Evolutionary conservation across 2,888 invertebrate genomes (phyloP).

Genomic region (Actias luna): DNA sequence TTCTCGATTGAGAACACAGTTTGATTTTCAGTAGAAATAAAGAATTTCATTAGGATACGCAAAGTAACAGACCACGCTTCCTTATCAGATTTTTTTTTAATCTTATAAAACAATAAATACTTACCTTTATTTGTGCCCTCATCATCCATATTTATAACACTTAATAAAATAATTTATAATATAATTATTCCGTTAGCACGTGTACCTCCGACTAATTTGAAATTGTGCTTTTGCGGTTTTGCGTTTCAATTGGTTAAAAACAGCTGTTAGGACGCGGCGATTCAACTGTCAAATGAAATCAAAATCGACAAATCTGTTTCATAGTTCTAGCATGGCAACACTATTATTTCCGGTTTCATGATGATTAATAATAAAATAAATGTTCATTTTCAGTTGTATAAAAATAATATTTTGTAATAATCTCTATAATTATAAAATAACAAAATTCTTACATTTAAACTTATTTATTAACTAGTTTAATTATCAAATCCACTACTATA

Average conservation of each 20-base stretch:
- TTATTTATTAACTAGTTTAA: too few relatives aligned
- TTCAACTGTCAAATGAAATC: constrained; percentile 68
- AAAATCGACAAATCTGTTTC: constrained; percentile 23
- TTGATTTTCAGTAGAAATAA: background rate
- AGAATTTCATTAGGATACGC: background rate
- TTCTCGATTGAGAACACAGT: background rate
- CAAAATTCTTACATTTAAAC: too few relatives aligned
- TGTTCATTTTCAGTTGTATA: too few relatives aligned
- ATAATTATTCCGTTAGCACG: constrained; percentile 51
- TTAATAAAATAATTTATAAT: constrained; percentile 27
- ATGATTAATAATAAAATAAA: background rate
- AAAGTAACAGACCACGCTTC: constrained; percentile 17
- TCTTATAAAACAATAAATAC: background rate
- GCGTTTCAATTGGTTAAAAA: constrained; percentile 56
- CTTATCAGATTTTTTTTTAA: background rate
- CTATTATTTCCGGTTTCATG: constrained; percentile 35
- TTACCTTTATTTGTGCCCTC: constrained; percentile 41
- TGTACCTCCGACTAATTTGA: constrained; percentile 52
- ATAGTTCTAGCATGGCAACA: constrained; percentile 43
- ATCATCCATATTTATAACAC: constrained; percentile 57
- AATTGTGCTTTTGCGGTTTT: constrained; percentile 52
- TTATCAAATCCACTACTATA: too few relatives aligned
- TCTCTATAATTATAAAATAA: too few relatives aligned
- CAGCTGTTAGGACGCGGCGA: constrained; percentile 75
- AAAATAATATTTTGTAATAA: too few relatives aligned